Conservation (phyloP, 2,113 vertebrate genomes). For the Oceanites oceanicus region DNA sequence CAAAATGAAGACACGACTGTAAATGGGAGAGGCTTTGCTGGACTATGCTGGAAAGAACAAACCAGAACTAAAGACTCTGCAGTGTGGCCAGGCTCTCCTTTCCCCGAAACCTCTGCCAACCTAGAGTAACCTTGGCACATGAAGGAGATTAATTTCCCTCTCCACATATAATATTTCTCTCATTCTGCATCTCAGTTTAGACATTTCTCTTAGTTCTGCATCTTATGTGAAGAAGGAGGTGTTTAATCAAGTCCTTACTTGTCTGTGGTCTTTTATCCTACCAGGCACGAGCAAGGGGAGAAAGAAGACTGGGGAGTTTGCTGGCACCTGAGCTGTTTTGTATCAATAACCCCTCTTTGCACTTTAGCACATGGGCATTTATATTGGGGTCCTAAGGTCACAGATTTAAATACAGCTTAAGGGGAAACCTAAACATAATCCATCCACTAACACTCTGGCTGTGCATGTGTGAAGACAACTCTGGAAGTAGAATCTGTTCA, state of each 20-base stretch:
- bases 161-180: neutral
- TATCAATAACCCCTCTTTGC: slow-evolving; percentile 15
- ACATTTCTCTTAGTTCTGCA: neutral
- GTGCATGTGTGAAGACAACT: neutral
- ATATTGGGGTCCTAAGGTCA: slow-evolving; percentile 43
- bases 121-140: neutral
- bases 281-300: neutral
- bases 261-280: neutral
- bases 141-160: neutral
- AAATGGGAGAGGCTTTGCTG: neutral
- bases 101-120: neutral
- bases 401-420: slow-evolving; percentile 11
- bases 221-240: neutral
- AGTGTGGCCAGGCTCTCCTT: neutral
- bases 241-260: neutral
- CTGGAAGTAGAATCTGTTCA: neutral
- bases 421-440: slow-evolving; percentile 11
- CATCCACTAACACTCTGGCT: slow-evolving; percentile 31
- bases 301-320: neutral
- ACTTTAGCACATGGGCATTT: slow-evolving; percentile 9
- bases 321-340: slow-evolving; percentile 39
- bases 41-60: neutral
- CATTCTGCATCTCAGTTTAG: neutral
- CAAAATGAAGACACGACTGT: neutral
- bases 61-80: neutral